Evolutionary conservation across 1,140 invertebrate genomes (phyloP).

Genomic region (Euura saliciscinereae): DNA sequence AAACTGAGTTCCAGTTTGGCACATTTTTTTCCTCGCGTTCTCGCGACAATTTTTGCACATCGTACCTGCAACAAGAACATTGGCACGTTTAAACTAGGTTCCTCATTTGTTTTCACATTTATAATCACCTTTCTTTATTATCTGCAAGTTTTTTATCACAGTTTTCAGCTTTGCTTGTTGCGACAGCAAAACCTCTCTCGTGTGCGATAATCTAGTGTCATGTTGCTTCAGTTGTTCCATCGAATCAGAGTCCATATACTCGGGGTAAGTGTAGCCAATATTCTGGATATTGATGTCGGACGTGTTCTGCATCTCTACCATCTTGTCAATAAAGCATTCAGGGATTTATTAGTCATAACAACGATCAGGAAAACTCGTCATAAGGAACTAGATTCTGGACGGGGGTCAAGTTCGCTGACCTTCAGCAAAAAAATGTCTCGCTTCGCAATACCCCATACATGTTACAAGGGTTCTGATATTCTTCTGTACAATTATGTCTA

Average conservation of each 20-base stretch:
- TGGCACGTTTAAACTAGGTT: neutral
- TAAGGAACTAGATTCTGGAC: too few species aligned
- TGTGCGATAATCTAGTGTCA: slow-evolving; percentile 66
- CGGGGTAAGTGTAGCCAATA: slow-evolving; percentile 71
- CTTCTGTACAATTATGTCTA: neutral
- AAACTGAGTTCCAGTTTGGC: slow-evolving; percentile 49
- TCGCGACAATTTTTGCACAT: slow-evolving; percentile 44
- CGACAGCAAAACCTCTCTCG: slow-evolving; percentile 66
- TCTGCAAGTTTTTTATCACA: slow-evolving; percentile 51
- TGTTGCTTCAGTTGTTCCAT: slow-evolving; percentile 69
- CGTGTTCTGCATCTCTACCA: slow-evolving; percentile 64
- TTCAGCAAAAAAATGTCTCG: too few species aligned
- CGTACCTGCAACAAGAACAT: slow-evolving; percentile 33
- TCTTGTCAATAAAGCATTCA: slow-evolving; percentile 49
- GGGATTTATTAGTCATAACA: neutral
- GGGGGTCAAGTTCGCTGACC: neutral
- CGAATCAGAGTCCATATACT: slow-evolving; percentile 66
- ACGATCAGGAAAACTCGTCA: too few species aligned
- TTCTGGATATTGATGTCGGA: slow-evolving; percentile 64
- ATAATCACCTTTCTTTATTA: slow-evolving; percentile 44
- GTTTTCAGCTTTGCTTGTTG: slow-evolving; percentile 70
- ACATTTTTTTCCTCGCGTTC: slow-evolving; percentile 44
- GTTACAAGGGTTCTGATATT: too few species aligned
- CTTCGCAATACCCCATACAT: too few species aligned
- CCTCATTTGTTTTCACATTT: slow-evolving; percentile 19